These are phyloP conservation scores for Liposcelis brunnea DNA, from an alignment of 2,888 invertebrate species.

Conservation along the genomic window DNA sequence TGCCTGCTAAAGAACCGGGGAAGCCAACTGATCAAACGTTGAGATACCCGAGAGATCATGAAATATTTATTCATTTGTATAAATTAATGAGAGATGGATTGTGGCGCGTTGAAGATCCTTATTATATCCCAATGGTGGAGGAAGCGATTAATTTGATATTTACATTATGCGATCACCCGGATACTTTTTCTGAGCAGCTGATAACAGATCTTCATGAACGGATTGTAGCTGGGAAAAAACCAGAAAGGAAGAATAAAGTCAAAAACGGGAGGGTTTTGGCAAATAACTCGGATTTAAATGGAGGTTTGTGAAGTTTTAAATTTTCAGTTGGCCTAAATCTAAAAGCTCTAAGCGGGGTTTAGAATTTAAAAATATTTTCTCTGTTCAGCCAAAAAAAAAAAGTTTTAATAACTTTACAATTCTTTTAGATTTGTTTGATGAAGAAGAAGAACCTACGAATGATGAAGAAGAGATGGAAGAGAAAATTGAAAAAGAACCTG, in stretches of 20 bases:
- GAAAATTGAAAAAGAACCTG: not conserved
- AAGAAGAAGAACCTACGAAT: not conserved
- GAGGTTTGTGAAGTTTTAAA: too few species aligned
- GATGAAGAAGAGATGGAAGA: constrained; percentile 14
- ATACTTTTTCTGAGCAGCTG: constrained; percentile 25
- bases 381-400: too few species aligned
- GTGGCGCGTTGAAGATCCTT: constrained; percentile 25
- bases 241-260: too few species aligned
- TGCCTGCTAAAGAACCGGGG: constrained; percentile 23
- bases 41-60: constrained; percentile 32
- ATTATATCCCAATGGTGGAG: constrained; percentile 38
- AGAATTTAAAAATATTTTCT: too few species aligned
- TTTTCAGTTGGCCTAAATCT: too few species aligned
- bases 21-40: constrained; percentile 24
- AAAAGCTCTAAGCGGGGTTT: too few species aligned
- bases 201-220: constrained; percentile 16
- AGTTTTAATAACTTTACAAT: not conserved
- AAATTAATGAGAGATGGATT: constrained; percentile 33
- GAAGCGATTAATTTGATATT: constrained; percentile 41
- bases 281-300: too few species aligned
- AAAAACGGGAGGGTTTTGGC: too few species aligned
- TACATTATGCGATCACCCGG: constrained; percentile 40
- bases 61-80: constrained; percentile 34
- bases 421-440: not conserved
- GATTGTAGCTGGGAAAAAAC: constrained; percentile 11